Evolutionary conservation across 1,140 invertebrate species (phyloP).

Genomic region (Brachionus paranguensis): DNA sequence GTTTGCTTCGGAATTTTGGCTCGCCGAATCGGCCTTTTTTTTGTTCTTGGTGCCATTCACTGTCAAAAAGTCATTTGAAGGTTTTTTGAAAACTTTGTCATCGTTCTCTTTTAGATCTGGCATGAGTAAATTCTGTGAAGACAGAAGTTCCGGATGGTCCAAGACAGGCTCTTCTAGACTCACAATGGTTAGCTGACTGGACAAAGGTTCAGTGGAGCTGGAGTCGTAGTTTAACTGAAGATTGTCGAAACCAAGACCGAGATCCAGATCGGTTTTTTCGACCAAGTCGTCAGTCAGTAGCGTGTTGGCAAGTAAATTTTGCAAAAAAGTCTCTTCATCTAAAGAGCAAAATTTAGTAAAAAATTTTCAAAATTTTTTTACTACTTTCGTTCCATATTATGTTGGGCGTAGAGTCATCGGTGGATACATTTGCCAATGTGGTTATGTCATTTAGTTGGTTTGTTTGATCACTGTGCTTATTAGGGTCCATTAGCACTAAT

Average conservation of each 20-base stretch:
- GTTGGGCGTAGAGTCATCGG: not conserved
- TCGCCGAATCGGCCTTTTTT: not conserved
- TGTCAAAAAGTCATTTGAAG: not conserved
- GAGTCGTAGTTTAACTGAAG: constrained; percentile 27
- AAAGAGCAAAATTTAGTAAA: not conserved
- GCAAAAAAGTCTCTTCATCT: constrained; percentile 32
- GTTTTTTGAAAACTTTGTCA: constrained; percentile 22
- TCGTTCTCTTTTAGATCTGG: not conserved
- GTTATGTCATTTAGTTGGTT: not conserved
- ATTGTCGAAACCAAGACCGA: constrained; percentile 29
- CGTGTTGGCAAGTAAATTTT: constrained; percentile 28
- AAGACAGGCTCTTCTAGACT: not conserved
- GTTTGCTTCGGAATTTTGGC: not conserved
- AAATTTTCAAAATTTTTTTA: not conserved
- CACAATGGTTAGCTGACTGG: not conserved
- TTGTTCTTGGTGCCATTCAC: not conserved
- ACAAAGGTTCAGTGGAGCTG: not conserved
- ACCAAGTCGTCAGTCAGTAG: not conserved
- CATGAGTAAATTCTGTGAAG: not conserved
- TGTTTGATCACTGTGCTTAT: not conserved
- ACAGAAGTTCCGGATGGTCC: not conserved
- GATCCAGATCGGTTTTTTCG: not conserved
- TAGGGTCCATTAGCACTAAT: not conserved
- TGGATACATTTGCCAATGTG: not conserved
- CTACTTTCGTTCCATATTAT: not conserved